Conservation (phyloP, 1,140 invertebrate species). For the Drosophila guanche region DNA sequence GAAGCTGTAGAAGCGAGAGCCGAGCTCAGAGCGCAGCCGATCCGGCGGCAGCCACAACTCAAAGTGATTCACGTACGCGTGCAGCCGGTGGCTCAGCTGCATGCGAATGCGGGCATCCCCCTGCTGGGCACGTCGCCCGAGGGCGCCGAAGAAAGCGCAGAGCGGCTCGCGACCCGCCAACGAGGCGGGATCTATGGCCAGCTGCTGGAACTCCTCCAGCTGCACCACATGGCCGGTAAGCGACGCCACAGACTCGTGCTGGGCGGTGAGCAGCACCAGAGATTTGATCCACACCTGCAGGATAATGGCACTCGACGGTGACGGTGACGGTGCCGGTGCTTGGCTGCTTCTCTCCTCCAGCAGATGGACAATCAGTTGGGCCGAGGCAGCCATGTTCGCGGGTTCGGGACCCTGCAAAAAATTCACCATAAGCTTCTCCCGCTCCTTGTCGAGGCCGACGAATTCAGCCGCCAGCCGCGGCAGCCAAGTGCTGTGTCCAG, state of each 20-base stretch:
- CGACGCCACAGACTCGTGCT: constrained; percentile 56
- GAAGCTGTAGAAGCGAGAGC: constrained; percentile 74
- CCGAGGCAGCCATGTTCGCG: constrained; percentile 55
- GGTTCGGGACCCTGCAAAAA: constrained; percentile 58
- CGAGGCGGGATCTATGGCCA: constrained; percentile 40
- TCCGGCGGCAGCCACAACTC: constrained; percentile 71
- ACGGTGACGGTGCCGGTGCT: not conserved
- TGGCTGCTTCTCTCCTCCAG: constrained; percentile 12
- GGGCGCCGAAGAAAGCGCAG: constrained; percentile 68
- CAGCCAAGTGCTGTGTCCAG: constrained; percentile 62
- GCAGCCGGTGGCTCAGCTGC: constrained; percentile 68
- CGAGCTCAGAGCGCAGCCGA: constrained; percentile 53
- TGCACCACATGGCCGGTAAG: constrained; percentile 47
- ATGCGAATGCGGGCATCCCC: constrained; percentile 56
- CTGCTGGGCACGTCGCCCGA: constrained; percentile 60
- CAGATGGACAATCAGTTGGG: constrained; percentile 63
- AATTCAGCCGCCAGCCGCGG: constrained; percentile 74
- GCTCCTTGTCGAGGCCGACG: constrained; percentile 36
- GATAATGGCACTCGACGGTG: constrained; percentile 27
- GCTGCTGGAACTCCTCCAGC: constrained; percentile 54
- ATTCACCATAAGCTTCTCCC: constrained; percentile 28
- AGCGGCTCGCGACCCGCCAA: constrained; percentile 70
- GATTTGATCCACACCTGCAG: constrained; percentile 78
- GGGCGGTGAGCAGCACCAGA: constrained; percentile 62
- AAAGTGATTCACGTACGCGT: constrained; percentile 70